Evolutionary conservation across 2,888 invertebrate species (phyloP).

Genomic region (Aradus depressus): DNA sequence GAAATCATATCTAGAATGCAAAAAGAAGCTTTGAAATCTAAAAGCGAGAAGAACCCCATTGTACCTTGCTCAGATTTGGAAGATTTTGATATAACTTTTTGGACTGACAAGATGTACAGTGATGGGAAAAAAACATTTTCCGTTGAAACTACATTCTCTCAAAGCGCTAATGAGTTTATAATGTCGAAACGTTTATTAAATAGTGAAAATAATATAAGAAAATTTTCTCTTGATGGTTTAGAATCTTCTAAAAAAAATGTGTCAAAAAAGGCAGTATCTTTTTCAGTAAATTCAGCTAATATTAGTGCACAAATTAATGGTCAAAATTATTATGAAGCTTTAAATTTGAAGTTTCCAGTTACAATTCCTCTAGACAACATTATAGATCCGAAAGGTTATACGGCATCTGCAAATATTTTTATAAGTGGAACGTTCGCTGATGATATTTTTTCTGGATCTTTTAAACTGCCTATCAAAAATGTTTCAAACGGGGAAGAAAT

Average conservation of each 20-base stretch:
- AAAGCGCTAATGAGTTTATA: conserved; percentile 2
- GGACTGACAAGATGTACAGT: too few relatives aligned
- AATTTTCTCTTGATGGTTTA: too few relatives aligned
- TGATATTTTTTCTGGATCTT: background rate
- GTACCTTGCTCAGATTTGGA: conserved; percentile 49
- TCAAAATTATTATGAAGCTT: conserved; percentile 1
- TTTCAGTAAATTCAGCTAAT: conserved; percentile 3
- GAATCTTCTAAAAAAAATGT: background rate
- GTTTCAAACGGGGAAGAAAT: background rate
- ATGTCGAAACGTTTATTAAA: too few relatives aligned
- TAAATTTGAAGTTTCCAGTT: conserved; percentile 5
- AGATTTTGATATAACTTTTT: conserved; percentile 20
- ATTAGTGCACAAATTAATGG: background rate
- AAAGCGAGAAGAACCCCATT: conserved; percentile 45
- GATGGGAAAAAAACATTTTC: background rate
- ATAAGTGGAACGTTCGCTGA: background rate
- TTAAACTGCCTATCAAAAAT: conserved; percentile 4
- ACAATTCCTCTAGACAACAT: conserved; percentile 5
- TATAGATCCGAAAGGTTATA: conserved; percentile 2
- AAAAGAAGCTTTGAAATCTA: conserved; percentile 56
- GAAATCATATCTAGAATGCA: conserved; percentile 53
- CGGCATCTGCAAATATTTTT: background rate
- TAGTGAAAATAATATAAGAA: too few relatives aligned
- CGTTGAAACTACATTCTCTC: background rate
- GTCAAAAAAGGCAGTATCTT: background rate